phyloP scores from a whole-genome alignment of 2,113 vertebrate species.

The Numenius arquata region DNA sequence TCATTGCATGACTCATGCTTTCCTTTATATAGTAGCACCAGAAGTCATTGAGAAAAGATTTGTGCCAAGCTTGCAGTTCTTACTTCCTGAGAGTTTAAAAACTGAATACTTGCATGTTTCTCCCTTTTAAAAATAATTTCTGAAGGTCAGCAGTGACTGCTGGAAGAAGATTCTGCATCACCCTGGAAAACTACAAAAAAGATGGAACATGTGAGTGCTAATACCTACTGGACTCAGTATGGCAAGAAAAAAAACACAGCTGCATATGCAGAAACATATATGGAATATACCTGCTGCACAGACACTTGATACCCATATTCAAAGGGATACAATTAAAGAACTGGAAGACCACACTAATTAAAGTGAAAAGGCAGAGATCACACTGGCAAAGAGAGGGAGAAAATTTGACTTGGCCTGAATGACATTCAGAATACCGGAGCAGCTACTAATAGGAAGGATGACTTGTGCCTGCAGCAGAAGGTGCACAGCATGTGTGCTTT shows the following conservation, averaged over 20 bases:
- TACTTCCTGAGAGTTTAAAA: neutral
- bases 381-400: neutral
- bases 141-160: neutral
- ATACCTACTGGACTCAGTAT: neutral
- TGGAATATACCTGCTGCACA: neutral
- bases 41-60: neutral
- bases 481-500: neutral
- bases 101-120: neutral
- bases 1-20: neutral
- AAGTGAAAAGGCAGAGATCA: neutral
- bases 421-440: neutral
- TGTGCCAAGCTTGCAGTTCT: neutral
- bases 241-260: neutral
- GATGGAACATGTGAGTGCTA: neutral
- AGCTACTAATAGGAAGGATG: neutral
- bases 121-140: neutral
- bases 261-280: neutral
- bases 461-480: neutral
- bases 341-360: neutral
- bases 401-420: neutral
- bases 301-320: neutral
- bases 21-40: neutral
- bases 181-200: neutral
- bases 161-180: neutral
- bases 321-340: neutral